Percentiles rank a stretch among this genome's conserved stretches.
Evolutionary conservation across 2,113 vertebrate species (phyloP).

Genomic region (Vimba vimba): DNA sequence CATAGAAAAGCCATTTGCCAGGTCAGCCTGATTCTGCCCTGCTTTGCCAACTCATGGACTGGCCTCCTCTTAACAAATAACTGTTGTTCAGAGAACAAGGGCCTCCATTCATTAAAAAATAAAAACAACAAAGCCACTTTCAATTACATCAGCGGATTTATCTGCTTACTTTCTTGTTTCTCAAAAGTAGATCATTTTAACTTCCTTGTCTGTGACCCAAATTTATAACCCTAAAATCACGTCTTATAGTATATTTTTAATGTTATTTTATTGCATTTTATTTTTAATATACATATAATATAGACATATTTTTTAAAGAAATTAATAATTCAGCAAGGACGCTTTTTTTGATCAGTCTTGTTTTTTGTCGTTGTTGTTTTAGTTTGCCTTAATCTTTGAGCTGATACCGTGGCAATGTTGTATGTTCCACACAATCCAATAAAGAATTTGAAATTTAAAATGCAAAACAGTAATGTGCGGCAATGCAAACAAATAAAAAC

Average conservation of each 20-base stretch:
- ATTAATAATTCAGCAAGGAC: neutral
- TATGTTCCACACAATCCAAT: neutral
- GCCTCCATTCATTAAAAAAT: slow-evolving; percentile 48
- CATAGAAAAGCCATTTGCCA: neutral
- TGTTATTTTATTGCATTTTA: neutral
- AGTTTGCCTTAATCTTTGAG: neutral
- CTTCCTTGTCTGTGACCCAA: slow-evolving; percentile 24
- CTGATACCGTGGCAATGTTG: neutral
- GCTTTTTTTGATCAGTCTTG: neutral
- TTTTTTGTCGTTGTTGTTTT: too few species aligned
- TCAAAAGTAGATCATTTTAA: neutral
- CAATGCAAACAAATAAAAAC: neutral
- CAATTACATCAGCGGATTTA: slow-evolving; percentile 8
- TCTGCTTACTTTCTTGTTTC: neutral
- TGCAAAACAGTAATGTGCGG: neutral
- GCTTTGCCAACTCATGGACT: neutral
- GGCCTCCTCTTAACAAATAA: slow-evolving; percentile 6
- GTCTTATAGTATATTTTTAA: too few species aligned
- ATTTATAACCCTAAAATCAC: neutral
- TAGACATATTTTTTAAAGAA: too few species aligned
- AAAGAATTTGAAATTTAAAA: neutral
- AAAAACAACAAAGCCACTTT: slow-evolving; percentile 30
- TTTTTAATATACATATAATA: neutral
- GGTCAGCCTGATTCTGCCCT: neutral
- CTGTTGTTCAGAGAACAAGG: slow-evolving; percentile 14